Conservation (phyloP, 1,140 invertebrate species). For the Rhopalosiphum maidis region DNA sequence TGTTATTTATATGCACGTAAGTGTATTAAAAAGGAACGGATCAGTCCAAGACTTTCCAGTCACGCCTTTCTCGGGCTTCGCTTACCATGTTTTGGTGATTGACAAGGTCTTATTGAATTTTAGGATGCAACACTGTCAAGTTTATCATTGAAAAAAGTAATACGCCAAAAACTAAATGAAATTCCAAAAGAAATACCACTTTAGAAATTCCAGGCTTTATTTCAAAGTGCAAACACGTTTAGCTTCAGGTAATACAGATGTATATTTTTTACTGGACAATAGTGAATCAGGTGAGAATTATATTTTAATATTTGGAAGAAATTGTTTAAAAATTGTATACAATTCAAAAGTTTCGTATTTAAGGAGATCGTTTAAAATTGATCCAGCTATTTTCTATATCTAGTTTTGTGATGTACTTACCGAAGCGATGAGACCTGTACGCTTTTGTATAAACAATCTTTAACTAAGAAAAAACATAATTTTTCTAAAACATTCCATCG, state of each 20-base stretch:
- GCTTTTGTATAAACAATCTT: too few relatives aligned
- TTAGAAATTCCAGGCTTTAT: too few relatives aligned
- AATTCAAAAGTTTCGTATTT: not conserved
- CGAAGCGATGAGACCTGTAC: too few relatives aligned
- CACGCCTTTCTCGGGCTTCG: not conserved
- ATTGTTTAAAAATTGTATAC: not conserved
- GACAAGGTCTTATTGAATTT: not conserved
- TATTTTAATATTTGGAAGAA: not conserved
- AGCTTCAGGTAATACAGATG: not conserved
- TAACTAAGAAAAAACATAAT: too few relatives aligned
- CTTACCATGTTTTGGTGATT: not conserved
- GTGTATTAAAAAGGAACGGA: not conserved
- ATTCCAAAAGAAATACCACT: too few relatives aligned
- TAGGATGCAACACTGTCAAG: too few relatives aligned
- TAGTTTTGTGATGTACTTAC: too few relatives aligned
- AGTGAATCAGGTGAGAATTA: not conserved
- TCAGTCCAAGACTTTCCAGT: not conserved
- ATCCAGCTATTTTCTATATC: not conserved
- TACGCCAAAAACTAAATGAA: not conserved
- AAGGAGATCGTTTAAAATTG: not conserved
- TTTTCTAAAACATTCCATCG: too few relatives aligned
- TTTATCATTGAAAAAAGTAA: not conserved
- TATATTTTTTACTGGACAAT: not conserved
- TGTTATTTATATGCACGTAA: not conserved
- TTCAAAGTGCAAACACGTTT: too few relatives aligned